Evolutionary conservation across 2,888 invertebrate genomes (phyloP), one percentile per base, ranked within the genome.

Genomic region (Salpingus planirostris): DNA sequence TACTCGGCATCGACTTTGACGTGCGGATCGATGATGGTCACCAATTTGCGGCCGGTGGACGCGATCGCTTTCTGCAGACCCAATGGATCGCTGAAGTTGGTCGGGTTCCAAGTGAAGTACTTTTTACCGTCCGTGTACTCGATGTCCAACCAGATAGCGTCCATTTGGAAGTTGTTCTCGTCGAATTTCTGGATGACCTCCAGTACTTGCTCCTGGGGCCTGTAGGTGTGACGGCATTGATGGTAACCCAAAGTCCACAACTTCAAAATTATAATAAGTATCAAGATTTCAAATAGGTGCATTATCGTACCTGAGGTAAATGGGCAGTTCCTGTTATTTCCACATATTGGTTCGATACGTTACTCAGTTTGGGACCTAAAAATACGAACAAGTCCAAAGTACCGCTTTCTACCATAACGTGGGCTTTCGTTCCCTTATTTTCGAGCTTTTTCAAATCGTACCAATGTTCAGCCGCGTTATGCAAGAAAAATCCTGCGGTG

Each of bases 401-500:
- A 11, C 96, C 97, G 30, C 85, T 80, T 64, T 97, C 96, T 2
- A 90, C 91, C 71, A 97, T 89, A 66, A 95, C 96, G 55, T 88
- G 83, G 0, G 83, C 80, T 33, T 71, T 68, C 8, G 71, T 69
- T 24, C 69, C 68, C 33, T 71, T 68, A 8, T 71, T 69, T 24
- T 69, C 68, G 2, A 70, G 63, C 13, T 68, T 43, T 51, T 55
- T 71, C 11, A 95, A 78, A 53, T 97, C 97, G 23, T 96, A 77
- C 95, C 96, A 97, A 0, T 93, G 96, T 68, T 97, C 96, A 0
- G 96, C 92, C 0, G 93, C 81, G 68, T 97, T 97, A 57, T 91
- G 78, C 90, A 15, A 31, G 33, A 52, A 54, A 23, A 51, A 33
- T 14, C 37, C 40, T 10, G 38, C 23, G 31, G 13, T 32, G 4